Conservation (phyloP, 2,113 vertebrate species). For the Reinhardtius hippoglossoides region DNA sequence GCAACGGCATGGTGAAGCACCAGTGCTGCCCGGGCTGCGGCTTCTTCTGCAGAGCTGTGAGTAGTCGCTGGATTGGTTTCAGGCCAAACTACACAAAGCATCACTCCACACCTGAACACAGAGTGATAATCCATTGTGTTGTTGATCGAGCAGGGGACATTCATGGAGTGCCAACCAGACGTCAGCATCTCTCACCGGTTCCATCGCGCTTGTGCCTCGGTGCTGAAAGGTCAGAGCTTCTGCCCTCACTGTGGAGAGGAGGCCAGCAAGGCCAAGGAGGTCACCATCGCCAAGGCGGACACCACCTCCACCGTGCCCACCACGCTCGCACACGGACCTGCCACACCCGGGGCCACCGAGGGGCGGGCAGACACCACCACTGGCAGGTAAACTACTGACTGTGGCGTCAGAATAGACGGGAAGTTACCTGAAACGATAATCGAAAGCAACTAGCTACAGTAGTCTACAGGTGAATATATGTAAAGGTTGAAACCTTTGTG, state of each 20-base stretch:
- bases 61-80: constrained; percentile 52
- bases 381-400: constrained; percentile 81
- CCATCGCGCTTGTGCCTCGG: constrained; percentile 91
- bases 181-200: constrained; percentile 95
- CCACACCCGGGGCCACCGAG: constrained; percentile 83
- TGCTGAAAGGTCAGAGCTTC: constrained; percentile 92
- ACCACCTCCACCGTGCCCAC: constrained; percentile 90
- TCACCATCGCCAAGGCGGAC: constrained; percentile 97
- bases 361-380: constrained; percentile 96
- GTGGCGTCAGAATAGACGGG: neutral
- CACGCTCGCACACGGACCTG: constrained; percentile 59
- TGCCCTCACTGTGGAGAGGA: constrained; percentile 98
- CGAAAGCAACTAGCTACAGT: too few species aligned
- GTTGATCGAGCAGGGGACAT: constrained; percentile 87
- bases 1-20: constrained; percentile 97
- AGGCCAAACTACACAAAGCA: neutral
- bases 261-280: constrained; percentile 93
- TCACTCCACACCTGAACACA: neutral
- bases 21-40: constrained; percentile 98
- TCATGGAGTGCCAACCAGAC: constrained; percentile 99
- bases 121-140: neutral
- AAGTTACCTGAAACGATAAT: too few species aligned
- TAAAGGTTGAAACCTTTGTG: too few species aligned
- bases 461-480: too few species aligned
- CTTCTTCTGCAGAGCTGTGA: constrained; percentile 97